Evolutionary conservation across 2,888 invertebrate species (phyloP).

Genomic region (Oxyteleia sp.): DNA sequence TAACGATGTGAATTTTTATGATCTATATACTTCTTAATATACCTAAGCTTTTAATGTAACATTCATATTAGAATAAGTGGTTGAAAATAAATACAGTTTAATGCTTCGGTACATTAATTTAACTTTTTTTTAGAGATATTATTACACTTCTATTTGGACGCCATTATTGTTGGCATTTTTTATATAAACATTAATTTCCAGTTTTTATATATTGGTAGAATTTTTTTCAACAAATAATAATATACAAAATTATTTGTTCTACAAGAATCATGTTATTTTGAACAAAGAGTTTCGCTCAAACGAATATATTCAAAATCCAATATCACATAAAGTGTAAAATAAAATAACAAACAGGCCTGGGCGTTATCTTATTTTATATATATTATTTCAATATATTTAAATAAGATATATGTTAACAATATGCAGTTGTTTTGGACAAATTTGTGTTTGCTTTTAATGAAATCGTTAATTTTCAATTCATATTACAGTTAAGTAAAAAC

Average conservation of each 20-base stretch:
- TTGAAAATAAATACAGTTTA: constrained; percentile 20
- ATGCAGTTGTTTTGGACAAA: no score
- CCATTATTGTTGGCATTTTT: no score
- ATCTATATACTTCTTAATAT: constrained; percentile 46
- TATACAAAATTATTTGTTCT: background rate
- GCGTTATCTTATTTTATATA: no score
- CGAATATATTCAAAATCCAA: background rate
- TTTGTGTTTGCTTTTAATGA: no score
- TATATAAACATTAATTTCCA: no score
- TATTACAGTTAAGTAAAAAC: no score
- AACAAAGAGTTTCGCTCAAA: background rate
- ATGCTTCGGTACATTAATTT: constrained; percentile 13
- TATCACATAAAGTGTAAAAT: constrained; percentile 13
- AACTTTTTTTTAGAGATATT: background rate
- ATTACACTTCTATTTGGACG: background rate
- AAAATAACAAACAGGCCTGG: background rate
- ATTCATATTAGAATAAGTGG: constrained; percentile 1
- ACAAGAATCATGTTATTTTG: background rate
- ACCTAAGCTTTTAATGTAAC: constrained; percentile 38
- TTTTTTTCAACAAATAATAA: background rate
- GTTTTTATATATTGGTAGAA: no score
- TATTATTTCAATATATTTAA: no score
- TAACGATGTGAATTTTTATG: background rate
- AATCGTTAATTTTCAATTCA: no score
- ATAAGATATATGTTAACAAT: no score